Conservation (phyloP, 2,113 vertebrate genomes). For the Perognathus longimembris region DNA sequence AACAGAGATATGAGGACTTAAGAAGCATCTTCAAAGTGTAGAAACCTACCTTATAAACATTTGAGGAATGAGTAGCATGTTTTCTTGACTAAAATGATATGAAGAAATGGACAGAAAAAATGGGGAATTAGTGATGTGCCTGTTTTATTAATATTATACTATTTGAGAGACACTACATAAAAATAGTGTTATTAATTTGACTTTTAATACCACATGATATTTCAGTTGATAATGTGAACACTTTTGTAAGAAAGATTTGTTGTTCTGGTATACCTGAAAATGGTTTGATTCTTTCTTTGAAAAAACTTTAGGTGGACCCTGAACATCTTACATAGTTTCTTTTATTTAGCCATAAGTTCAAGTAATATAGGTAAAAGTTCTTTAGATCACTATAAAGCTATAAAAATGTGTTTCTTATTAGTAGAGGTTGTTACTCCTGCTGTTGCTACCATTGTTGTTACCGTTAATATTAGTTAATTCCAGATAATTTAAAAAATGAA, state of each 20-base stretch:
- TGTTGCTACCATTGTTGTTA: neutral
- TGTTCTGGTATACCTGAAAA: conserved; percentile 57
- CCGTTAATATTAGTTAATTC: conserved; percentile 24
- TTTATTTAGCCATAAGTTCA: neutral
- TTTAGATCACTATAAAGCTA: conserved; percentile 10
- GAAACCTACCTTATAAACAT: conserved; percentile 36
- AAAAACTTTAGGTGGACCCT: conserved; percentile 3
- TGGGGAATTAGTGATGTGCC: neutral
- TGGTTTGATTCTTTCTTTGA: conserved; percentile 13
- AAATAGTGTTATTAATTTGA: conserved; percentile 13
- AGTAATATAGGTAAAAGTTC: neutral
- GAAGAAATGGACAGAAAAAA: conserved; percentile 39
- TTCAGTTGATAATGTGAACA: neutral
- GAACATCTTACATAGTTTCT: conserved; percentile 43
- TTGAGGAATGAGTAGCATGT: neutral
- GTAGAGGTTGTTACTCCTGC: neutral
- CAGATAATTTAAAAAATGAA: neutral
- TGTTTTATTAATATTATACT: conserved; percentile 19
- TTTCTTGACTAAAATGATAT: conserved; percentile 51
- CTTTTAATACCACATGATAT: conserved; percentile 9
- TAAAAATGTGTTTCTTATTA: neutral
- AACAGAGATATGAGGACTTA: conserved; percentile 31
- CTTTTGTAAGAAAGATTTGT: conserved; percentile 44
- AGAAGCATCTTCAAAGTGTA: conserved; percentile 37
- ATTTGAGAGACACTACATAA: conserved; percentile 17